These are phyloP conservation scores for Rallus crepitans DNA, from an alignment of 2,797 vertebrate species.

Conservation along the genomic window DNA sequence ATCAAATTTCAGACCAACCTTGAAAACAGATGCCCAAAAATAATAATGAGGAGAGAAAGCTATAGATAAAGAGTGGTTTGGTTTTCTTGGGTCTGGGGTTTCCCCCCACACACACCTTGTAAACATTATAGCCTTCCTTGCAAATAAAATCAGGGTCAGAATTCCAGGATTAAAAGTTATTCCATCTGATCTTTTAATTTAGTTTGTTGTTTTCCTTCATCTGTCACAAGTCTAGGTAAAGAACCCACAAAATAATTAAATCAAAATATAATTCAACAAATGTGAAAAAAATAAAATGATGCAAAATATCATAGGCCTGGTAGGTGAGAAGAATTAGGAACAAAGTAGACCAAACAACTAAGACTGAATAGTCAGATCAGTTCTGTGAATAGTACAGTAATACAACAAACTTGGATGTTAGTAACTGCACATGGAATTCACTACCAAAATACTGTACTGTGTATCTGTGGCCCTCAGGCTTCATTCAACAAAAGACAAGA, in stretches of 20 bases:
- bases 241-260: neutral
- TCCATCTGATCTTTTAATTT: neutral
- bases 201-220: neutral
- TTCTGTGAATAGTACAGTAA: neutral
- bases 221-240: neutral
- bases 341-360: neutral
- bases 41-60: slow-evolving; percentile 23
- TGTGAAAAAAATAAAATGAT: neutral
- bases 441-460: neutral
- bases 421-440: neutral
- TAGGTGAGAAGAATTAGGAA: neutral
- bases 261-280: neutral
- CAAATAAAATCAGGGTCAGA: slow-evolving; percentile 8
- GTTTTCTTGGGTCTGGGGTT: no score
- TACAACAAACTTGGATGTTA: neutral
- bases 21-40: slow-evolving; percentile 38
- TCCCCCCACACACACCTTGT: neutral
- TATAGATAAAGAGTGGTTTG: neutral
- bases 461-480: neutral
- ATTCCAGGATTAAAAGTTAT: neutral
- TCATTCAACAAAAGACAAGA: neutral
- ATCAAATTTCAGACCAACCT: slow-evolving; percentile 59
- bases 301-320: neutral
- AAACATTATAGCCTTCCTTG: neutral
- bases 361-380: neutral